Conservation (phyloP, 2,797 vertebrate species). For the Miichthys miiuy region DNA sequence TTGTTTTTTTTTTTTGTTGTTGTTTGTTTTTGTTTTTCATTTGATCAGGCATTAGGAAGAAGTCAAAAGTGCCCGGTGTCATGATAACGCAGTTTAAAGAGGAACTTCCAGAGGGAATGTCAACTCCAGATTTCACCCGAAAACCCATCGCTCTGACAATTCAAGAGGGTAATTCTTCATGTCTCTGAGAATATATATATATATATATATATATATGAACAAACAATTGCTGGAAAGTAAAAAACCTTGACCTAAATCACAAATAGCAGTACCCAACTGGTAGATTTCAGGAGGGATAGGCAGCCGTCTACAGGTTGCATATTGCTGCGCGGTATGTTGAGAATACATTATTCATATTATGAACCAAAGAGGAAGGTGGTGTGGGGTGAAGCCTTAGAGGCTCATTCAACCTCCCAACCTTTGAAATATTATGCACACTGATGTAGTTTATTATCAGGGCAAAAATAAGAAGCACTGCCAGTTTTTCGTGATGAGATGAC, state of each 20-base stretch:
- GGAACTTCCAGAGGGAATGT: conserved; percentile 88
- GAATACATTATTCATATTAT: neutral
- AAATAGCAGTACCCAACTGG: neutral
- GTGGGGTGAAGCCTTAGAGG: neutral
- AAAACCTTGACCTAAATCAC: neutral
- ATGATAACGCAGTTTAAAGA: conserved; percentile 88
- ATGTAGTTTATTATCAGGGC: neutral
- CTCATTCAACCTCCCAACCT: conserved; percentile 2
- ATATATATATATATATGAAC: neutral
- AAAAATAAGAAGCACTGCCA: neutral
- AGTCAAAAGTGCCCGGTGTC: conserved; percentile 90
- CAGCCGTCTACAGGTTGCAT: neutral
- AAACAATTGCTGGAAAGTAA: neutral
- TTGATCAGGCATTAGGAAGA: conserved; percentile 84
- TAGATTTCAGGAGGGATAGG: neutral
- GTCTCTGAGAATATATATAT: neutral
- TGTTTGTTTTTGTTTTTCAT: conserved; percentile 8
- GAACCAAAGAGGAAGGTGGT: neutral
- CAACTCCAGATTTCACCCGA: conserved; percentile 89
- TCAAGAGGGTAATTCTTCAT: conserved; percentile 87
- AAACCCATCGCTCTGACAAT: conserved; percentile 92
- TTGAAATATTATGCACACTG: neutral
- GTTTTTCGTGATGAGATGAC: too few relatives aligned
- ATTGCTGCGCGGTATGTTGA: neutral
- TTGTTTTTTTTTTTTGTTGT: conserved; percentile 7